These are phyloP conservation scores for Drosophila suboccidentalis DNA, from an alignment of 2,888 invertebrate genomes.

Conservation along the genomic window DNA sequence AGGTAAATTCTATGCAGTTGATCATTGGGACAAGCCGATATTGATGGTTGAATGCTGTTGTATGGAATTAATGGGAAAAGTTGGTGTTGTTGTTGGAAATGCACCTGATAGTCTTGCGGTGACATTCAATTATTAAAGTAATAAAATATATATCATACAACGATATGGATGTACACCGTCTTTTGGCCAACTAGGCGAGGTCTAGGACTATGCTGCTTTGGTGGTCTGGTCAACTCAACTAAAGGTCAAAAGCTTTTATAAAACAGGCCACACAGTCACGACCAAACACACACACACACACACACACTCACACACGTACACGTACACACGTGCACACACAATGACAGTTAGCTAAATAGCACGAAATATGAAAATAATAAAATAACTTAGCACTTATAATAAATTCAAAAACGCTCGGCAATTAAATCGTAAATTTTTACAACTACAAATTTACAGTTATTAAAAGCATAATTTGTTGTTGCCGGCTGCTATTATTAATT, in stretches of 20 bases:
- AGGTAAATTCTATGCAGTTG: background rate
- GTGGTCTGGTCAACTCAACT: slow-evolving; percentile 46
- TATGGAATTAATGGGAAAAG: slow-evolving; percentile 12
- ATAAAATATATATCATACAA: background rate
- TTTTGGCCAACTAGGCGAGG: slow-evolving; percentile 39
- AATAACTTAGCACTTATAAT: slow-evolving; percentile 74
- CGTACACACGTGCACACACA: slow-evolving; percentile 20
- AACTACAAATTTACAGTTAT: slow-evolving; percentile 82
- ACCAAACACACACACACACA: slow-evolving; percentile 4
- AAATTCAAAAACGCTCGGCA: slow-evolving; percentile 74
- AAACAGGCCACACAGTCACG: slow-evolving; percentile 20
- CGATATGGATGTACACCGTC: background rate
- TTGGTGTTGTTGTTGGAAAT: slow-evolving; percentile 2
- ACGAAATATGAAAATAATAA: slow-evolving; percentile 42
- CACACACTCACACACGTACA: slow-evolving; percentile 13
- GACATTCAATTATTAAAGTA: slow-evolving; percentile 44
- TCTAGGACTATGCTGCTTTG: slow-evolving; percentile 42
- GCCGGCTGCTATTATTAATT: slow-evolving; percentile 77
- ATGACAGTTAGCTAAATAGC: slow-evolving; percentile 1
- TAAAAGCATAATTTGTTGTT: slow-evolving; percentile 80
- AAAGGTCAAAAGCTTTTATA: slow-evolving; percentile 49
- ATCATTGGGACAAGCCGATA: background rate
- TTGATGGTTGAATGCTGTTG: slow-evolving; percentile 25
- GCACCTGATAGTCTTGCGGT: slow-evolving; percentile 17
- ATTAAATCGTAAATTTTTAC: slow-evolving; percentile 81